phyloP scores from a whole-genome alignment of 2,888 invertebrate species.

The Acanthococcus lagerstroemiae region DNA sequence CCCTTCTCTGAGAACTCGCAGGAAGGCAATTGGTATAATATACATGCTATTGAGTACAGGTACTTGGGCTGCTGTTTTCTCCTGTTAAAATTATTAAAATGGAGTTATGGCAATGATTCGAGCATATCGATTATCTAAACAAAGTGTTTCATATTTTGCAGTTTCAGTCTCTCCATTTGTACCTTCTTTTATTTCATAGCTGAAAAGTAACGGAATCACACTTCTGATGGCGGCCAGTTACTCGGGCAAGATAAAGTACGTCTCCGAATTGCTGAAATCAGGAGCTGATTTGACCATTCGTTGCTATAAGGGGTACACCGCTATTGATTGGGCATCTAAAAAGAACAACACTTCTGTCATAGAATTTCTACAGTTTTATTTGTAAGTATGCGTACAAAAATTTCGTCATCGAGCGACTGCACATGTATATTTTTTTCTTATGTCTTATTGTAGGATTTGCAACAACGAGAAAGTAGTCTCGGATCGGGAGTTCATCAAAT shows the following conservation, averaged over 20 bases:
- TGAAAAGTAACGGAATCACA: constrained; percentile 48
- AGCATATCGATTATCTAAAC: too few relatives aligned
- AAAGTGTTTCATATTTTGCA: too few relatives aligned
- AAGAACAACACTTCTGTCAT: constrained; percentile 1
- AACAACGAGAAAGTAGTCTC: constrained; percentile 17
- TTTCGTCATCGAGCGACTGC: too few relatives aligned
- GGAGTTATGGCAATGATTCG: too few relatives aligned
- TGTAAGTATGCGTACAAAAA: neutral
- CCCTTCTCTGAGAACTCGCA: too few relatives aligned
- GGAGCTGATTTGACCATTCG: constrained; percentile 50
- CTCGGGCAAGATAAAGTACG: constrained; percentile 56
- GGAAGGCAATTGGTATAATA: too few relatives aligned
- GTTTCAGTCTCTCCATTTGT: neutral
- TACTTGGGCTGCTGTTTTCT: too few relatives aligned
- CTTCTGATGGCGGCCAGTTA: constrained; percentile 71
- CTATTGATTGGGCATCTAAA: constrained; percentile 9
- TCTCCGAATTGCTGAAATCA: constrained; percentile 59
- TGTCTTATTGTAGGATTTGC: constrained; percentile 5
- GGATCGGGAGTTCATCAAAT: constrained; percentile 17
- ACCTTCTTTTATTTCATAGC: neutral
- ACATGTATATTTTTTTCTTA: neutral
- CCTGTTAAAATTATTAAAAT: too few relatives aligned
- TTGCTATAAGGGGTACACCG: neutral
- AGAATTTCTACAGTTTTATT: constrained; percentile 12
- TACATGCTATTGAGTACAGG: too few relatives aligned